A percentile compares a stretch with the other conserved stretches of the same genome.
Conservation (phyloP, 2,113 vertebrate genomes). For the Rhineura floridana region DNA sequence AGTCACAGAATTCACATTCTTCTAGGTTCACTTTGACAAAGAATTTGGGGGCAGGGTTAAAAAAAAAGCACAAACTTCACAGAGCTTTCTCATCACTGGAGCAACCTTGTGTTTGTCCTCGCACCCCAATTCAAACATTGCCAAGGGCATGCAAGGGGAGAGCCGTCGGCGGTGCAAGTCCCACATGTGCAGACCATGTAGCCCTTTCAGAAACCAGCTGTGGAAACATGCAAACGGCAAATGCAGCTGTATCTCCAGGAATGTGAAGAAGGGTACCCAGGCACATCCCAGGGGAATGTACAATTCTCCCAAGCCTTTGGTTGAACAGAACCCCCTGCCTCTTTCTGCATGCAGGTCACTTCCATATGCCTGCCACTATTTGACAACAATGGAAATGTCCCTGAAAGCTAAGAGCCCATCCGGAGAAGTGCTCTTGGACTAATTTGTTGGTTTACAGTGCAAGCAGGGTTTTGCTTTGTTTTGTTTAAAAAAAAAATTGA, state of each 20-base stretch:
- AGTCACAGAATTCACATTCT: no score
- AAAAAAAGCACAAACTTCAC: not conserved
- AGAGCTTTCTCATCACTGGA: not conserved
- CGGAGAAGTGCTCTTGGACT: constrained; percentile 31
- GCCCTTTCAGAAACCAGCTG: not conserved
- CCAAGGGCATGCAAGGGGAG: not conserved
- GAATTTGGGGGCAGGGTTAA: no score
- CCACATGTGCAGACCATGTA: not conserved
- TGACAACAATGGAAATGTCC: constrained; percentile 19
- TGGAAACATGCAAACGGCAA: not conserved
- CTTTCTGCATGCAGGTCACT: not conserved
- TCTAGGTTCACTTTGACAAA: no score
- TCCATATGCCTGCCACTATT: constrained; percentile 16
- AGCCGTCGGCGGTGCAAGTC: fast-evolving
- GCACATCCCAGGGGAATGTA: not conserved
- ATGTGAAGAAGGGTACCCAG: not conserved
- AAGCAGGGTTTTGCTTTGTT: not conserved
- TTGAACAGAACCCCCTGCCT: not conserved
- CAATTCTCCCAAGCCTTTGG: not conserved
- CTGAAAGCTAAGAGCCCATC: constrained; percentile 11
- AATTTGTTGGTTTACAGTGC: constrained; percentile 24
- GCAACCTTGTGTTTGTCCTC: not conserved
- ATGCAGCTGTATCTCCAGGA: not conserved
- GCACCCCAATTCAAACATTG: not conserved
- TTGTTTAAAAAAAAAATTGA: not conserved